These are phyloP conservation scores for Caenorhabditis zanzibari DNA, from an alignment of 2,888 invertebrate species.

Conservation along the genomic window DNA sequence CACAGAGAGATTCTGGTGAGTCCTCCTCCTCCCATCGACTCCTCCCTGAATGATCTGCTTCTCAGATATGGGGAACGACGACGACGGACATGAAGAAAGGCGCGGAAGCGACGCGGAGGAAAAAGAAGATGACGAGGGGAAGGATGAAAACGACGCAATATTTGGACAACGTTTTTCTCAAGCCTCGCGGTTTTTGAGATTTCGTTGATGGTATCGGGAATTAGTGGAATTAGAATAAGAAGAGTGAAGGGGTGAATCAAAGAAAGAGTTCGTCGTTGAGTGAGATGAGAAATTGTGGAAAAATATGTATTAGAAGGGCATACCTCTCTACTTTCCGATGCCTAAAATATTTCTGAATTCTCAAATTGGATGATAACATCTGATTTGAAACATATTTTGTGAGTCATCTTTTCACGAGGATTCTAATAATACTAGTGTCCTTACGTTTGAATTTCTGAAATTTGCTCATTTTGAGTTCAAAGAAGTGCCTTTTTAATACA, in stretches of 20 bases:
- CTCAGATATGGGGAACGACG: conserved; percentile 27
- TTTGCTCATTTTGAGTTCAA: no score
- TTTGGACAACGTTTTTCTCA: conserved; percentile 50
- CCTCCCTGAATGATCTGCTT: conserved; percentile 48
- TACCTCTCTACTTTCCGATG: no score
- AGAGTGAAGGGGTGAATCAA: not conserved
- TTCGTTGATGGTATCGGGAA: conserved; percentile 22
- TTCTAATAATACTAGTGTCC: no score
- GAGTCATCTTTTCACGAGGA: no score
- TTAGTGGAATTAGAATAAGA: not conserved
- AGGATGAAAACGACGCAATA: conserved; percentile 56
- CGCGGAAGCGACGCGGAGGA: conserved; percentile 46
- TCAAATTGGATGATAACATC: no score
- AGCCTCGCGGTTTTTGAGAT: conserved; percentile 46
- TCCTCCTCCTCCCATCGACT: conserved; percentile 29
- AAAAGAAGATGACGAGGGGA: conserved; percentile 12
- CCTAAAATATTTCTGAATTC: no score
- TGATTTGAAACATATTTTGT: no score
- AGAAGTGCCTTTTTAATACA: no score
- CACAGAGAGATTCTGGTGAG: conserved; percentile 5
- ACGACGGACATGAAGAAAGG: conserved; percentile 24
- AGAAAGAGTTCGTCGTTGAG: no score
- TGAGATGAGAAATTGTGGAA: no score
- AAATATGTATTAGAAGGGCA: no score
- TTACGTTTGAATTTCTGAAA: no score